Conservation (phyloP, 2,888 invertebrate species). For the Athalia cordata region DNA sequence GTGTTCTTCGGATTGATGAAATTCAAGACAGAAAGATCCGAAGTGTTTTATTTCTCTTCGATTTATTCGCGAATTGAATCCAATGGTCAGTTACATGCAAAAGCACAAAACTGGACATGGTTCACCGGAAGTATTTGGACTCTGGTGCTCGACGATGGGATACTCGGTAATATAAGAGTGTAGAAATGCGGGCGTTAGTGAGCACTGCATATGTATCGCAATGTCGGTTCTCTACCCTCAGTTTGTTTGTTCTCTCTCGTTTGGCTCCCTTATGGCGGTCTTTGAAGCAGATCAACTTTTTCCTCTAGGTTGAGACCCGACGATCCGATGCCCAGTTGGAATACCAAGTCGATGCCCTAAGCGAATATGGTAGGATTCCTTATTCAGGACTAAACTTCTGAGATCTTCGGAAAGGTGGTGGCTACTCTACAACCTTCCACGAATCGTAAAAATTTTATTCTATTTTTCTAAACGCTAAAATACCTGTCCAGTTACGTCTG, state of each 20-base stretch:
- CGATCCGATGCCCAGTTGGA: constrained; percentile 34
- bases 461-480: constrained; percentile 28
- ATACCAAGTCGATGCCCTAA: constrained; percentile 42
- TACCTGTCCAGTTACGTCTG: constrained; percentile 1
- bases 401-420: constrained; percentile 33
- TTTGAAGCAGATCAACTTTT: constrained; percentile 51
- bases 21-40: constrained; percentile 9
- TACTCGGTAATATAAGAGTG: not conserved
- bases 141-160: not conserved
- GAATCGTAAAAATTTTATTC: constrained; percentile 36
- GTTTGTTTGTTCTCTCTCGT: not conserved
- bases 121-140: constrained; percentile 26
- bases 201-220: not conserved
- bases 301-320: constrained; percentile 34
- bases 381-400: constrained; percentile 42
- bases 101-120: not conserved
- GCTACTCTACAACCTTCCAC: constrained; percentile 31
- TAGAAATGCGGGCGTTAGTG: not conserved
- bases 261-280: constrained; percentile 51
- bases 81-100: not conserved
- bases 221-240: not conserved
- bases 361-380: constrained; percentile 42
- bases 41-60: constrained; percentile 12
- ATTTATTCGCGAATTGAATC: not conserved
- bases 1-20: not conserved